Percentiles rank a stretch among this genome's conserved stretches.
These are phyloP conservation scores for Mesembrinibis cayennensis DNA, from an alignment of 2,113 vertebrate species.

Conservation along the genomic window DNA sequence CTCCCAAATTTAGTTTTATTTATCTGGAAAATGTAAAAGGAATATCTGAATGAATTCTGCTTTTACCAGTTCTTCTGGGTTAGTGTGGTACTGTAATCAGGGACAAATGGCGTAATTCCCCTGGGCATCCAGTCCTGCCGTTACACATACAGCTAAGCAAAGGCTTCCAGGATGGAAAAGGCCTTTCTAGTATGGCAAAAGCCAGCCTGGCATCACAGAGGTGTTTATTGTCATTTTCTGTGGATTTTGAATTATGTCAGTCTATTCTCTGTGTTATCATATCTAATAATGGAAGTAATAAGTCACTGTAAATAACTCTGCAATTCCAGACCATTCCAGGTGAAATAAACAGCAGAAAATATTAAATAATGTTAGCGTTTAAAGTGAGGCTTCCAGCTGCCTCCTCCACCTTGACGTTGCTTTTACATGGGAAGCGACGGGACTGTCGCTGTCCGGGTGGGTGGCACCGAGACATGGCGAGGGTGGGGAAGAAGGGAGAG, in stretches of 20 bases:
- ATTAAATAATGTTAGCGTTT: background rate
- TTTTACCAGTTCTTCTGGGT: background rate
- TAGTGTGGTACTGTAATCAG: background rate
- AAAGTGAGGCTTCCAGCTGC: background rate
- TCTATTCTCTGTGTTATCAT: conserved; percentile 4
- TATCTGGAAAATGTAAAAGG: background rate
- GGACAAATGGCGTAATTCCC: background rate
- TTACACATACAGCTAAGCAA: background rate
- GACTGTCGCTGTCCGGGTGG: background rate
- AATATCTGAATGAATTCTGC: background rate
- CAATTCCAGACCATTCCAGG: background rate
- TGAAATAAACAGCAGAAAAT: background rate
- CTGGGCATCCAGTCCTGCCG: background rate
- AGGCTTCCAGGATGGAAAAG: background rate
- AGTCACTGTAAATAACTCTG: background rate
- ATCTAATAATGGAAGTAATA: conserved; percentile 12
- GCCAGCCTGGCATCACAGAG: background rate
- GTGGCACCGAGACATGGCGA: background rate
- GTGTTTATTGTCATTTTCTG: background rate
- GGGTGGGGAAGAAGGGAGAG: background rate
- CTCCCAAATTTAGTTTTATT: background rate
- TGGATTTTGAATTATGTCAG: conserved; percentile 50
- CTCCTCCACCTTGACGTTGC: background rate
- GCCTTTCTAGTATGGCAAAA: background rate
- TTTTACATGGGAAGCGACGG: background rate